These are phyloP conservation scores for Dynastes maya DNA, from an alignment of 2,888 invertebrate genomes.

Conservation along the genomic window DNA sequence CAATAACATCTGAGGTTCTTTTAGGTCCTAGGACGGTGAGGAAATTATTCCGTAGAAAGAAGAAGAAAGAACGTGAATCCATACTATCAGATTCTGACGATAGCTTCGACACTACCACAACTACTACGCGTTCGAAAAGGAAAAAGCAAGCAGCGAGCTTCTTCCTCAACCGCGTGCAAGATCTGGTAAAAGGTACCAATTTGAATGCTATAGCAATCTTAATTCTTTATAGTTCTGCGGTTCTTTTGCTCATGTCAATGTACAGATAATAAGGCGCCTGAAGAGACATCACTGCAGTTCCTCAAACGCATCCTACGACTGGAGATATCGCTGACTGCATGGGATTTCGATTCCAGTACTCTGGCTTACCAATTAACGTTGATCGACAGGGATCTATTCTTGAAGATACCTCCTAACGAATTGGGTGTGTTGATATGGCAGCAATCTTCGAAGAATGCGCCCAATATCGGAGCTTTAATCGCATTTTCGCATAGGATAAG, in stretches of 20 bases:
- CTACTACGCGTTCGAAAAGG: conserved; percentile 52
- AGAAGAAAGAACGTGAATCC: conserved; percentile 53
- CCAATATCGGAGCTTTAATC: conserved; percentile 72
- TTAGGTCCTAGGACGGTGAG: conserved; percentile 46
- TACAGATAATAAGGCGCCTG: conserved; percentile 47
- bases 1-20: background rate
- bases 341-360: conserved; percentile 74
- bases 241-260: conserved; percentile 49
- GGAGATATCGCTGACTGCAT: conserved; percentile 69
- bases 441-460: conserved; percentile 70
- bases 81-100: conserved; percentile 54
- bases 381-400: conserved; percentile 73
- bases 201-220: conserved; percentile 36
- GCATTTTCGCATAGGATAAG: conserved; percentile 73
- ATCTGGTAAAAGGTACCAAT: conserved; percentile 47
- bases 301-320: conserved; percentile 68
- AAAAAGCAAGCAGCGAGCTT: conserved; percentile 2
- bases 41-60: conserved; percentile 48
- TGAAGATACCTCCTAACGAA: conserved; percentile 70
- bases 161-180: conserved; percentile 48
- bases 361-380: conserved; percentile 73
- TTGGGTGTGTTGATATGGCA: conserved; percentile 69
- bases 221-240: conserved; percentile 52
- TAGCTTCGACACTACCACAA: conserved; percentile 54
- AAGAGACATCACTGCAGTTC: conserved; percentile 65